Base-by-base conservation (phyloP, 2,888 invertebrate genomes). In the Argyresthia albistria region DNA sequence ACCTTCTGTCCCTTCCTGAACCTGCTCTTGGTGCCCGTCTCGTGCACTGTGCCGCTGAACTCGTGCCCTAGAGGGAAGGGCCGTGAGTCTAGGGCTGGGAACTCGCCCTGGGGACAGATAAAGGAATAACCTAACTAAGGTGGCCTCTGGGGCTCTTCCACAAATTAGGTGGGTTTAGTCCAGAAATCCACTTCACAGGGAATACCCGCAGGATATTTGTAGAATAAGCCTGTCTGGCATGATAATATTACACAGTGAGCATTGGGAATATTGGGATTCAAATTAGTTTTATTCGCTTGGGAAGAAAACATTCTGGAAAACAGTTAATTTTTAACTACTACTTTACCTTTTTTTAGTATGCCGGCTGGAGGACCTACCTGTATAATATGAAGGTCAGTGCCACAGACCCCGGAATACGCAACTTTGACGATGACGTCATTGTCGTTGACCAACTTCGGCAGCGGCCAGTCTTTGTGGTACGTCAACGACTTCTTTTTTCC, bases 341-440 rank as follows among this genome's bases (percentile, higher is more conserved):
- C 25, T 25, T 6, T 25, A 25, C 25, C 25, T 25, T 4, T 6
- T 25, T 4, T 4, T 1, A 4, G 3, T 8, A 39, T 39, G 9
- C 8, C 3, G 39, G 8, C 8, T 39, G 39, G 3, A 39, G n/a
- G n/a, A 60, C 67, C 64, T 79, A 93, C 93, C 79, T 91, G 89
- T 9, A 93, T 81, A 50, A 93, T 91, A 61, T 93, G 93, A 6
- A 93, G 73, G 70, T 93, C 93, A 0, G 93, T 93, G 0, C 93
- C 93, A 62, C 93, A 93, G 35, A 93, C 79, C 0, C 93, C 93
- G 0, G 93, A 76, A 63, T 90, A 93, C 8, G 91, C 89, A 0
- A 93, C 91, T 66, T 88, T 90, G 1, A 93, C 81, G 2, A 93
- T 80, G 49, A 93, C 90, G n/a, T 92, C 90, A 48, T 90, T 76